These are phyloP conservation scores for Fulmarus glacialis DNA, from an alignment of 2,113 vertebrate species.

Conservation along the genomic window DNA sequence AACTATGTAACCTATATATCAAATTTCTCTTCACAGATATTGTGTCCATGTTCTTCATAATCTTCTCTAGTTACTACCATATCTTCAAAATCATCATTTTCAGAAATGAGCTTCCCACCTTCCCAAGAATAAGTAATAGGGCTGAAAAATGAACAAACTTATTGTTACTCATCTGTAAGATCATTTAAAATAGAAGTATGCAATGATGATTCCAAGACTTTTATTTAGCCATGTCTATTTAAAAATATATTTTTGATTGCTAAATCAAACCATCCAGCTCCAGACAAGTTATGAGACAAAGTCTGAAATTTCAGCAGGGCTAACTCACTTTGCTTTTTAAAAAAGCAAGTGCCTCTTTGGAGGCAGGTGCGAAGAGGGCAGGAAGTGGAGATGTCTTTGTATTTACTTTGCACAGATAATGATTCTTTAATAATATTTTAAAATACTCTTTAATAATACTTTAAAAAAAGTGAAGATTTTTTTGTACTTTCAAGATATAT, in stretches of 20 bases:
- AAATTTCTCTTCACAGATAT: slow-evolving; percentile 96
- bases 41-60: slow-evolving; percentile 97
- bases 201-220: not conserved
- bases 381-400: not conserved
- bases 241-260: not conserved
- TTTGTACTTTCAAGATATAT: not conserved
- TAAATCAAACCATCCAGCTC: not conserved
- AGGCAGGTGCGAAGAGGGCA: not conserved
- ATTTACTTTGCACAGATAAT: not conserved
- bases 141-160: slow-evolving; percentile 73
- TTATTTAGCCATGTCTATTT: not conserved
- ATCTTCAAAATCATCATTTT: slow-evolving; percentile 94
- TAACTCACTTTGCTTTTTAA: not conserved
- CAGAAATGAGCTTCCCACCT: slow-evolving; percentile 93
- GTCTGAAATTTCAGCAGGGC: not conserved
- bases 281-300: not conserved
- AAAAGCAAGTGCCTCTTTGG: not conserved
- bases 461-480: not conserved
- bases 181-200: not conserved
- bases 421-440: not conserved
- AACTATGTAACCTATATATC: slow-evolving; percentile 83
- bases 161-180: not conserved
- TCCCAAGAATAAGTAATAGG: slow-evolving; percentile 94
- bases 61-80: slow-evolving; percentile 96
- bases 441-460: not conserved